phyloP scores from a whole-genome alignment of 2,113 vertebrate species.

The Hucho hucho region DNA sequence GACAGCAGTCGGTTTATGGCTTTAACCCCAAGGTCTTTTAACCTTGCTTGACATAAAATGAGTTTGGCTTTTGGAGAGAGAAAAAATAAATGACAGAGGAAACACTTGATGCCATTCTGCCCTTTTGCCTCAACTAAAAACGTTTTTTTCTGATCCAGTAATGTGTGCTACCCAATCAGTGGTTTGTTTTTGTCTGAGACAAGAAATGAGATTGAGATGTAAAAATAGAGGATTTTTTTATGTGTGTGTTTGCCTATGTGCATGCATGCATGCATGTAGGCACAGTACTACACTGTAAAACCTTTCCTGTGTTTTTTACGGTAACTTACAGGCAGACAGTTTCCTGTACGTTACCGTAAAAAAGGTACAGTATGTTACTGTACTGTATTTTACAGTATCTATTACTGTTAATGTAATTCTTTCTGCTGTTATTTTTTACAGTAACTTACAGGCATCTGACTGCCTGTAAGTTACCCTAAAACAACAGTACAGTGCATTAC shows the following conservation, averaged over 20 bases:
- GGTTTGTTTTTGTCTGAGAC: constrained; percentile 43
- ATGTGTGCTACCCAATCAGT: constrained; percentile 36
- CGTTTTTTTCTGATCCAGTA: constrained; percentile 71
- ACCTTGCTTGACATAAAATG: constrained; percentile 99
- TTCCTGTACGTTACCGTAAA: too few relatives aligned
- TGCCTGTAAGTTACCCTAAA: too few relatives aligned
- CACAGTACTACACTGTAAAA: not conserved
- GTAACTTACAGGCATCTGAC: too few relatives aligned
- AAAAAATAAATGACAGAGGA: constrained; percentile 74
- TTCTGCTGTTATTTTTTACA: too few relatives aligned
- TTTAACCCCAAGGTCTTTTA: constrained; percentile 99
- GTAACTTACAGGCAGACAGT: too few relatives aligned
- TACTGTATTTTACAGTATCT: too few relatives aligned
- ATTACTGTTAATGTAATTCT: too few relatives aligned
- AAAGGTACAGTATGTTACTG: too few relatives aligned
- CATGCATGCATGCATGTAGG: too few relatives aligned
- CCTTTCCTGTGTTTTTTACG: too few relatives aligned
- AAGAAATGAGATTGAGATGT: constrained; percentile 43
- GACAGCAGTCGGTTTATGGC: constrained; percentile 98
- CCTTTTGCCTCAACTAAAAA: constrained; percentile 86
- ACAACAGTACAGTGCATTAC: too few relatives aligned
- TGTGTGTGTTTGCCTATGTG: not conserved
- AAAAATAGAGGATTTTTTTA: constrained; percentile 30
- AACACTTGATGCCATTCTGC: constrained; percentile 75
- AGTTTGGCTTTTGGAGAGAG: constrained; percentile 88